A percentile compares a stretch with the other conserved stretches of the same genome.
Conservation (phyloP, 2,888 invertebrate genomes). For the Azorinus chamasolen region DNA sequence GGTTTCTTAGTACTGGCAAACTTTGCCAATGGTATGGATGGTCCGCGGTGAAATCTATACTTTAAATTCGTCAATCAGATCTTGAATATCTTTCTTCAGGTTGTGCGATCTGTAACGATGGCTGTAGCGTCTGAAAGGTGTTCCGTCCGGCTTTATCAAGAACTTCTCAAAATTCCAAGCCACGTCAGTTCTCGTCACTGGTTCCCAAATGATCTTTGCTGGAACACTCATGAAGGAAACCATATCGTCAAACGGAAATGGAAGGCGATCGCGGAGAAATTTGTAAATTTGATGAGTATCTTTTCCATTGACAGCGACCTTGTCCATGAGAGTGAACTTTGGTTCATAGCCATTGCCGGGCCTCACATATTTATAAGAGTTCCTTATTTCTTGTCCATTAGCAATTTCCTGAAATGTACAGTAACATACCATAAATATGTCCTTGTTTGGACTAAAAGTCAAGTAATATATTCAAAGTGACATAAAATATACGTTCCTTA, state of each 20-base stretch:
- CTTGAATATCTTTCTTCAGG: conserved; percentile 78
- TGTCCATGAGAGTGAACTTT: conserved; percentile 83
- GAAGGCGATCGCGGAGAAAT: conserved; percentile 81
- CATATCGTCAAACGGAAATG: conserved; percentile 81
- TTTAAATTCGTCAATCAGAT: conserved; percentile 56
- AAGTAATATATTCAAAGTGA: no score
- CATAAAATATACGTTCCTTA: no score
- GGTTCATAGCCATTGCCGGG: conserved; percentile 86
- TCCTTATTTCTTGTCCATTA: conserved; percentile 84
- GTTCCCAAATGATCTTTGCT: conserved; percentile 82
- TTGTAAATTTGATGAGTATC: conserved; percentile 84
- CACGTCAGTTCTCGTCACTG: conserved; percentile 84
- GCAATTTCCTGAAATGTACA: conserved; percentile 76
- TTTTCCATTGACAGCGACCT: conserved; percentile 85
- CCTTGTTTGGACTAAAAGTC: no score
- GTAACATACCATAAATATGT: no score
- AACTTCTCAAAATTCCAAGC: conserved; percentile 87
- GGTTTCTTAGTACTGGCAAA: no score
- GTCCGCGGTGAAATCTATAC: neutral
- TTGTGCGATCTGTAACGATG: conserved; percentile 77
- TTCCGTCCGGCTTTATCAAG: conserved; percentile 83
- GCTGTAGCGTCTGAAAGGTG: conserved; percentile 84
- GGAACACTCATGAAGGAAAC: conserved; percentile 79
- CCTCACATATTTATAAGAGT: conserved; percentile 83
- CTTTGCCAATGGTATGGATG: no score